A percentile compares a stretch with the other conserved stretches of the same genome.
Evolutionary conservation across 2,113 vertebrate genomes (phyloP).

Genomic region (Boulengeromyrus knoepffleri): DNA sequence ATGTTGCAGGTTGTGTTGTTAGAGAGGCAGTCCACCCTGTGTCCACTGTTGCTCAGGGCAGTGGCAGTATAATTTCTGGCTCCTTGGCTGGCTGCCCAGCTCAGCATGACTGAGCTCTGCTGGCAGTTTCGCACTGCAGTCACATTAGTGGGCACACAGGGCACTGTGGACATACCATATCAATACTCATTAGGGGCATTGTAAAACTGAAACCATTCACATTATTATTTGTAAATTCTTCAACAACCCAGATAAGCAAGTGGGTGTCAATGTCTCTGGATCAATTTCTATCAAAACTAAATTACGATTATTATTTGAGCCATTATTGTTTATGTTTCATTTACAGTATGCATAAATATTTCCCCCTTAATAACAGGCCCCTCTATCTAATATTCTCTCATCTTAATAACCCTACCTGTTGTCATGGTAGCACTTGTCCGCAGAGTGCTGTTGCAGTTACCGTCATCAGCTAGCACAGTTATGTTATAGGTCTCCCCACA

Average conservation of each 20-base stretch:
- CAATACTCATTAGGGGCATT: too few relatives aligned
- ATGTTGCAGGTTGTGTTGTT: constrained; percentile 44
- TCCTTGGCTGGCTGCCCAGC: constrained; percentile 43
- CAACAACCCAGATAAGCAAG: too few relatives aligned
- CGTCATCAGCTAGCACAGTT: constrained; percentile 49
- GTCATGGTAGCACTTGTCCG: neutral
- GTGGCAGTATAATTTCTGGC: constrained; percentile 42
- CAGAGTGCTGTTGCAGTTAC: constrained; percentile 46
- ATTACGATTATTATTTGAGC: too few relatives aligned
- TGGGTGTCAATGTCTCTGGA: too few relatives aligned
- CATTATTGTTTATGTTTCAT: too few relatives aligned
- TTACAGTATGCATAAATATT: too few relatives aligned
- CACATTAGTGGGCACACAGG: constrained; percentile 47
- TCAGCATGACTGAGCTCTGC: constrained; percentile 33
- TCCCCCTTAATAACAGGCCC: too few relatives aligned
- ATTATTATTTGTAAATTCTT: too few relatives aligned
- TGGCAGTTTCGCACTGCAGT: constrained; percentile 27
- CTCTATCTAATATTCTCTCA: too few relatives aligned
- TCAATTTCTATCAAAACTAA: too few relatives aligned
- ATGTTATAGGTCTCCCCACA: constrained; percentile 38
- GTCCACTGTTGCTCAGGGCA: constrained; percentile 36
- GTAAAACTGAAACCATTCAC: too few relatives aligned
- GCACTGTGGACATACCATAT: constrained; percentile 29
- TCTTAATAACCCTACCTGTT: neutral
- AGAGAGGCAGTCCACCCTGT: constrained; percentile 37